A percentile compares a stretch with the other conserved stretches of the same genome.
Conservation (phyloP, 2,797 vertebrate species). For the Fistularia tabacaria region DNA sequence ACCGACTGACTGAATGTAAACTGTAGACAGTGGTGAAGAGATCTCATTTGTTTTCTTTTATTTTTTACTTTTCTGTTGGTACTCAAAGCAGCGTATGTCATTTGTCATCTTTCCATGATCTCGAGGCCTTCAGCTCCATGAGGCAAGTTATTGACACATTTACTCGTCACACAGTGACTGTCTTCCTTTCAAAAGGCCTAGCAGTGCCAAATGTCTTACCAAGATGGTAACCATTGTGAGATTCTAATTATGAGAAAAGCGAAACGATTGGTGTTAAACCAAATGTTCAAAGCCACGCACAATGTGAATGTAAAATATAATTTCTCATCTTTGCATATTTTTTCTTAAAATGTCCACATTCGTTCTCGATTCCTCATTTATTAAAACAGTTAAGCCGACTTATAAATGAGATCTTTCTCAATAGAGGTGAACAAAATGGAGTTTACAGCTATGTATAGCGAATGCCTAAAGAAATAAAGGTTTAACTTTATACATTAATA, state of each 20-base stretch:
- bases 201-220: conserved; percentile 62
- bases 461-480: conserved; percentile 77
- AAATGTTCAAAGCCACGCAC: conserved; percentile 53
- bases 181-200: conserved; percentile 50
- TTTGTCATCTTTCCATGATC: conserved; percentile 38
- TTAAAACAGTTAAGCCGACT: conserved; percentile 39
- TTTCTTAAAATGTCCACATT: conserved; percentile 6
- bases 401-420: conserved; percentile 63
- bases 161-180: conserved; percentile 40
- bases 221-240: conserved; percentile 3
- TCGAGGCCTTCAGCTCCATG: conserved; percentile 18
- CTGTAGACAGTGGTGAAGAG: conserved; percentile 57
- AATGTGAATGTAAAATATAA: conserved; percentile 57
- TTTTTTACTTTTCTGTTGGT: conserved; percentile 44
- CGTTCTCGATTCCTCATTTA: conserved; percentile 45
- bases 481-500: conserved; percentile 75
- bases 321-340: conserved; percentile 29
- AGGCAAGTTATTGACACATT: conserved; percentile 19
- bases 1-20: conserved; percentile 84
- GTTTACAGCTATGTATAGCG: conserved; percentile 70
- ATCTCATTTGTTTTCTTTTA: conserved; percentile 59
- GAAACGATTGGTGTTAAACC: conserved; percentile 46
- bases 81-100: conserved; percentile 32
- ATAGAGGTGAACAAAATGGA: conserved; percentile 59
- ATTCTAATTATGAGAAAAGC: conserved; percentile 20